These are phyloP conservation scores for Paradisaea rubra DNA, from an alignment of 2,113 vertebrate species.

Conservation along the genomic window DNA sequence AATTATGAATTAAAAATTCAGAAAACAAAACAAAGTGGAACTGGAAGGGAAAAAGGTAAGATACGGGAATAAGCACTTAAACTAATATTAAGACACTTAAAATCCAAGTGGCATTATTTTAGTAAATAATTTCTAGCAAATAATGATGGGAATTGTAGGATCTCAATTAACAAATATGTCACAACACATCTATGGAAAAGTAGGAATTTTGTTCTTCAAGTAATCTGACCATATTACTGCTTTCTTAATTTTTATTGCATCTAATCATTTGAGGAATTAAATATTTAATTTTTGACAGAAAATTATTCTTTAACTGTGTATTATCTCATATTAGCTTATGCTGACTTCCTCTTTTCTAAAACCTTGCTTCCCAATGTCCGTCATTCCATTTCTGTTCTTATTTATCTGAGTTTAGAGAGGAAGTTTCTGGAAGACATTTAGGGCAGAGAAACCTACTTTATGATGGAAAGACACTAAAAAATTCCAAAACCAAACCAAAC, in stretches of 20 bases:
- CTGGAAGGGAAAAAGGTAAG: background rate
- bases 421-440: background rate
- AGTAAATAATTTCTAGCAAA: background rate
- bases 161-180: background rate
- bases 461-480: background rate
- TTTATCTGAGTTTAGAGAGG: background rate
- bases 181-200: background rate
- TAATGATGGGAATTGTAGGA: background rate
- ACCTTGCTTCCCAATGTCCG: background rate
- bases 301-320: background rate
- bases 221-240: background rate
- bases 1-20: background rate
- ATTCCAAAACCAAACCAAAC: background rate
- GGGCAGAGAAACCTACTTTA: background rate
- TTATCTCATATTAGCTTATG: background rate
- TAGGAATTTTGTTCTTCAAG: background rate
- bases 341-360: background rate
- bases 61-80: background rate
- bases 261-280: background rate
- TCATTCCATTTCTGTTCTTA: background rate
- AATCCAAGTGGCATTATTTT: background rate
- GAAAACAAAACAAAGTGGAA: background rate
- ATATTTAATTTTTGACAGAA: background rate
- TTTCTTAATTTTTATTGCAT: background rate
- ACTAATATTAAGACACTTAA: background rate